Conservation (phyloP, 2,888 invertebrate genomes). For the Cosmopolites sordidus region DNA sequence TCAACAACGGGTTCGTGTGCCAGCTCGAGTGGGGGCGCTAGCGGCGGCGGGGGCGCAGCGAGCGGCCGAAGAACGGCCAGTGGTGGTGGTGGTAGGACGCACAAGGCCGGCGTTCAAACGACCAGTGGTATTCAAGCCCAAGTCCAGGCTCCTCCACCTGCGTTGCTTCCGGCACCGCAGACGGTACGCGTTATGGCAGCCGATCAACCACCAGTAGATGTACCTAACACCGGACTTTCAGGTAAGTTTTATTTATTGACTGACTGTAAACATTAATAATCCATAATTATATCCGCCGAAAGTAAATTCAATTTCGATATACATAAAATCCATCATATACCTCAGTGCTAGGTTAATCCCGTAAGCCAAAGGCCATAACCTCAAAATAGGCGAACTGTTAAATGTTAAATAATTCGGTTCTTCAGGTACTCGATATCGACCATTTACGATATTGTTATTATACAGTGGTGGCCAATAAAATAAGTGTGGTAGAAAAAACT, state of each 20-base stretch:
- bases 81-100: slow-evolving; percentile 15
- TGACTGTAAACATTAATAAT: too few species aligned
- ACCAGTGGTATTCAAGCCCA: slow-evolving; percentile 25
- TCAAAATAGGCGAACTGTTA: too few species aligned
- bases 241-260: slow-evolving; percentile 37
- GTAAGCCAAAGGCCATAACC: too few species aligned
- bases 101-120: slow-evolving; percentile 35
- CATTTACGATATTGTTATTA: too few species aligned
- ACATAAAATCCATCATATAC: too few species aligned
- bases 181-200: slow-evolving; percentile 44
- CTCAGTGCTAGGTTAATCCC: too few species aligned
- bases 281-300: too few species aligned
- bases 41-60: slow-evolving; percentile 27
- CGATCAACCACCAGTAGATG: slow-evolving; percentile 41
- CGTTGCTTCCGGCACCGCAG: slow-evolving; percentile 25
- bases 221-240: slow-evolving; percentile 45
- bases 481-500: too few species aligned
- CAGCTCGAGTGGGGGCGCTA: slow-evolving; percentile 49
- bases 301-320: too few species aligned
- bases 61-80: slow-evolving; percentile 20
- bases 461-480: too few species aligned
- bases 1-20: slow-evolving; percentile 65
- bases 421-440: too few species aligned
- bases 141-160: slow-evolving; percentile 29
- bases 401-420: too few species aligned